Conservation (phyloP, 1,140 invertebrate species). For the Aphelinus atriplicis region DNA sequence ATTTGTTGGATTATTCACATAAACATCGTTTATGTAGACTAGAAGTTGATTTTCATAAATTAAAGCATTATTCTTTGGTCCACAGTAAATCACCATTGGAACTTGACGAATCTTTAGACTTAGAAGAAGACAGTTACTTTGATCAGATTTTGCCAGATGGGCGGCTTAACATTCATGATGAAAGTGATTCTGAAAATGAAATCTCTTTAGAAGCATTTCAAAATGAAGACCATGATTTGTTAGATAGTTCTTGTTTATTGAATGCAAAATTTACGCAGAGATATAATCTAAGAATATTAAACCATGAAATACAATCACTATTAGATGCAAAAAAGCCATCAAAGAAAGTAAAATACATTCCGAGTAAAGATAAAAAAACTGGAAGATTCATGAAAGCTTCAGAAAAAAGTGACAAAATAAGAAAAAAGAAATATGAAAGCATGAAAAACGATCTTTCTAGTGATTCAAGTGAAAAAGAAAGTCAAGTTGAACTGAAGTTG, state of each 20-base stretch:
- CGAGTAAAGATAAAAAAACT: neutral
- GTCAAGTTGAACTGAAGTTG: no score
- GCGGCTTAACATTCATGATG: conserved; percentile 46
- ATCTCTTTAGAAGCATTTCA: conserved; percentile 2
- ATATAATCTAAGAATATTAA: conserved; percentile 45
- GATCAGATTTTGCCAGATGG: conserved; percentile 49
- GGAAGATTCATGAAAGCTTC: conserved; percentile 34
- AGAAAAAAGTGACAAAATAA: neutral
- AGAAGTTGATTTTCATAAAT: conserved; percentile 48
- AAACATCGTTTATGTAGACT: conserved; percentile 45
- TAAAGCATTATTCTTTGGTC: conserved; percentile 39
- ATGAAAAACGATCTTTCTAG: neutral
- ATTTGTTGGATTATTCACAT: conserved; percentile 52
- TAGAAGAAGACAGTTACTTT: conserved; percentile 51
- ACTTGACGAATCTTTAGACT: neutral
- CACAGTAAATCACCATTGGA: conserved; percentile 3
- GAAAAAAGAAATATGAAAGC: neutral
- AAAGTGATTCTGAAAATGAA: conserved; percentile 31
- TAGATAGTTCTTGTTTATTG: conserved; percentile 7
- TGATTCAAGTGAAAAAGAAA: no score
- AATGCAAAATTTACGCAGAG: conserved; percentile 39
- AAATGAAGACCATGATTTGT: neutral
- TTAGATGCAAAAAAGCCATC: neutral
- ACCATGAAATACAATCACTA: conserved; percentile 40
- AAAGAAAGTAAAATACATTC: conserved; percentile 22